Conservation (phyloP, 2,888 invertebrate genomes). For the Chirona hameri region DNA sequence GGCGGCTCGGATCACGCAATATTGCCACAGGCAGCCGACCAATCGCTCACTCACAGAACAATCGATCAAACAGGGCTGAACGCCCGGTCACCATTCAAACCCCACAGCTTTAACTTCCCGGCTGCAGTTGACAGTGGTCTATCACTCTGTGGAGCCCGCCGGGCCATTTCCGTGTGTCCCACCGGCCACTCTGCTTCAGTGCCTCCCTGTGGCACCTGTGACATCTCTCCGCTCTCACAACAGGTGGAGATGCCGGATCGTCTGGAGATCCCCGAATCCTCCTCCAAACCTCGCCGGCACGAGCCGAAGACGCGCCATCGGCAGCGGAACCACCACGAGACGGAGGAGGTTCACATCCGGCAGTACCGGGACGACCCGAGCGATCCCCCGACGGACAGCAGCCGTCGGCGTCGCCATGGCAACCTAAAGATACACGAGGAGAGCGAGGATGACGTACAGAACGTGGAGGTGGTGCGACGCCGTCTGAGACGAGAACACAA, state of each 20-base stretch:
- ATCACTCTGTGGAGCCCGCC: not conserved
- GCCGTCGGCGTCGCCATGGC: not conserved
- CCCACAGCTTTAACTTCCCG: not conserved
- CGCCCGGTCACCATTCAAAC: not conserved
- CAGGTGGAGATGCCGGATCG: slow-evolving; percentile 6
- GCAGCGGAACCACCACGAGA: not conserved
- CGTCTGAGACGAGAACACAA: not conserved
- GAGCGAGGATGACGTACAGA: slow-evolving; percentile 22
- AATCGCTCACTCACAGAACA: not conserved
- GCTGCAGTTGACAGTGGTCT: not conserved
- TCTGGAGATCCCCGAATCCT: not conserved
- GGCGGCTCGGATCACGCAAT: not conserved
- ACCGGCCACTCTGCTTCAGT: too few relatives aligned
- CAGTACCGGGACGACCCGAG: not conserved
- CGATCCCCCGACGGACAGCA: not conserved
- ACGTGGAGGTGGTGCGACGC: not conserved
- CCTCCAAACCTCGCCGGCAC: not conserved
- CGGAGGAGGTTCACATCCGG: slow-evolving; percentile 1
- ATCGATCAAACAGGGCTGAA: not conserved
- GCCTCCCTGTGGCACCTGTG: not conserved
- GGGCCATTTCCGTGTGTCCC: too few relatives aligned
- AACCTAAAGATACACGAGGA: not conserved
- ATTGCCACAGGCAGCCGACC: not conserved
- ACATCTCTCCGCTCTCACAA: not conserved
- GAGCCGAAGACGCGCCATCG: not conserved